Evolutionary conservation across 2,113 vertebrate species (phyloP).

Genomic region (Dicerorhinus sumatrensis): DNA sequence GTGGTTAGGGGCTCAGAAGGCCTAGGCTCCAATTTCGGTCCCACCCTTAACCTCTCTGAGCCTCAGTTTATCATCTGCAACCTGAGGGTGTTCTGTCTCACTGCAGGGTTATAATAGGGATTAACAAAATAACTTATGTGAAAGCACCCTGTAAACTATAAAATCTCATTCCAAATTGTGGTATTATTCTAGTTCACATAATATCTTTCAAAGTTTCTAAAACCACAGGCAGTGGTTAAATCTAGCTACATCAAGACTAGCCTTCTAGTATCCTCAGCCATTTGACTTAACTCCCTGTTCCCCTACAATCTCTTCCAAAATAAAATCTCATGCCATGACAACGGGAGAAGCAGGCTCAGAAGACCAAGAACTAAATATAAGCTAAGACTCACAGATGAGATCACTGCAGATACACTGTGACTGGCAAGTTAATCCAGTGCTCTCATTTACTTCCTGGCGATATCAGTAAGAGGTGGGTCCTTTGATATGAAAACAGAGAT

Average conservation of each 20-base stretch:
- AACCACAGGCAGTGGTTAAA: background rate
- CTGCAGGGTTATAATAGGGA: background rate
- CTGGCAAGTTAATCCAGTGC: background rate
- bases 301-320: constrained; percentile 18
- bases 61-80: background rate
- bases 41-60: background rate
- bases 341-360: background rate
- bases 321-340: background rate
- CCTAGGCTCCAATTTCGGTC: background rate
- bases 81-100: background rate
- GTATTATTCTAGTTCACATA: background rate
- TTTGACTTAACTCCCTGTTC: background rate
- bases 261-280: background rate
- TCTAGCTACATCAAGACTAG: background rate
- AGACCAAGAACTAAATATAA: background rate
- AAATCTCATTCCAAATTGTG: background rate
- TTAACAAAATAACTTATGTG: background rate
- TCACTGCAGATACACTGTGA: background rate
- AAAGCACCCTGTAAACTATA: background rate
- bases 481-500: constrained; percentile 4
- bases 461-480: background rate
- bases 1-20: background rate
- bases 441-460: background rate
- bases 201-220: constrained; percentile 36
- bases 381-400: background rate